Percentiles rank a stretch among this genome's conserved stretches.
phyloP scores from a whole-genome alignment of 2,888 invertebrate genomes.

The Liodrosophila aerea region DNA sequence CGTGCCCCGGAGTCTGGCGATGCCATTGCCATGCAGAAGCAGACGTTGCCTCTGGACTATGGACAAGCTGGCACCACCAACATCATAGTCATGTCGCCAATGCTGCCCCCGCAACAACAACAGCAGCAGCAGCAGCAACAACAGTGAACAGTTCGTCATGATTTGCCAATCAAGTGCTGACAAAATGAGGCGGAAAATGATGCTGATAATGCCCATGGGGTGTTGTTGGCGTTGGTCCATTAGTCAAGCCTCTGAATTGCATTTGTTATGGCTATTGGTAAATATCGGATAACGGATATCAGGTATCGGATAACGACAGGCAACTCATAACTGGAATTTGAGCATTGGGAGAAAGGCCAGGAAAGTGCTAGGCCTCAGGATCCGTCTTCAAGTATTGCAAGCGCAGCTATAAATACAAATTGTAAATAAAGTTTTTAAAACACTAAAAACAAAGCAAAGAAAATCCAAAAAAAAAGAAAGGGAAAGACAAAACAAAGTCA shows the following conservation, averaged over 20 bases:
- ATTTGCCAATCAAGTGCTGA: conserved; percentile 29
- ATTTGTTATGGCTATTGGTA: neutral
- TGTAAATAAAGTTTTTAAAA: conserved; percentile 75
- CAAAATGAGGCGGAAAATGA: conserved; percentile 45
- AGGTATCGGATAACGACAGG: conserved; percentile 24
- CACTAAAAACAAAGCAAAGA: conserved; percentile 34
- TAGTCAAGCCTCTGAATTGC: conserved; percentile 12
- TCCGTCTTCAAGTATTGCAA: conserved; percentile 39
- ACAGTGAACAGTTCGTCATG: conserved; percentile 17
- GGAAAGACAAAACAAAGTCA: conserved; percentile 32
- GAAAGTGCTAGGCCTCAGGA: conserved; percentile 40
- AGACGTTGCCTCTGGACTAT: conserved; percentile 55
- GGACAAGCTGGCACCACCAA: conserved; percentile 65
- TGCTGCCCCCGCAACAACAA: conserved; percentile 59
- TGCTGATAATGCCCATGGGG: conserved; percentile 2
- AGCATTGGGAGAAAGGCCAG: conserved; percentile 52
- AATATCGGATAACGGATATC: conserved; percentile 7
- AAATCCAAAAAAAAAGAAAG: conserved; percentile 10
- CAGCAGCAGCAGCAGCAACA: conserved; percentile 34
- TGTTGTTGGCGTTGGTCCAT: conserved; percentile 16
- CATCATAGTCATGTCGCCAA: conserved; percentile 79
- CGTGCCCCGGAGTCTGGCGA: conserved; percentile 70
- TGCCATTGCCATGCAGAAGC: conserved; percentile 69
- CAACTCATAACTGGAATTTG: conserved; percentile 31
- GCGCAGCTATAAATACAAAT: conserved; percentile 65